phyloP scores from a whole-genome alignment of 1,140 invertebrate genomes.

The Catajapyx aquilonaris region DNA sequence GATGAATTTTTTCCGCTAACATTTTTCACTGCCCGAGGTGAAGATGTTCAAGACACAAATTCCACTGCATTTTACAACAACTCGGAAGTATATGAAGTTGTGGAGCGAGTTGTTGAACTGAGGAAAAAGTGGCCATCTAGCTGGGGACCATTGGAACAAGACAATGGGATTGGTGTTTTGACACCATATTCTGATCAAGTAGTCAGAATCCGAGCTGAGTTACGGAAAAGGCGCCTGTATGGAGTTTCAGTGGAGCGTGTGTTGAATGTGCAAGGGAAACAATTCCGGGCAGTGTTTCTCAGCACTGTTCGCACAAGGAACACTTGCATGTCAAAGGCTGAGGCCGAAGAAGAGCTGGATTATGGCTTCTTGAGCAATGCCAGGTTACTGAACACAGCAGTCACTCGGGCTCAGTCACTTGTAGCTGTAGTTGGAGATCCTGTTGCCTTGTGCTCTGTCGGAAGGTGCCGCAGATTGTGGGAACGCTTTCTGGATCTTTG shows the following conservation, averaged over 20 bases:
- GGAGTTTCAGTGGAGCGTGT: conserved; percentile 68
- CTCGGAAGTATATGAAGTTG: conserved; percentile 55
- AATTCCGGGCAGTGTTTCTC: conserved; percentile 66
- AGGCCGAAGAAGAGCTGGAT: conserved; percentile 37
- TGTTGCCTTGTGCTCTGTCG: conserved; percentile 58
- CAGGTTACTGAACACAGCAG: conserved; percentile 64
- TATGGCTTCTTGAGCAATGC: conserved; percentile 72
- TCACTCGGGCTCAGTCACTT: conserved; percentile 67
- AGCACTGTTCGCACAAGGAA: conserved; percentile 60
- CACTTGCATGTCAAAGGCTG: conserved; percentile 33
- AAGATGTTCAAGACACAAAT: conserved; percentile 52
- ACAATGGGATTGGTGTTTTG: conserved; percentile 61
- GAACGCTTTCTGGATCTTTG: conserved; percentile 55
- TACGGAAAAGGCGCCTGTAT: conserved; percentile 46
- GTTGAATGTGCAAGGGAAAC: conserved; percentile 74
- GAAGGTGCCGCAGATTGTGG: conserved; percentile 67
- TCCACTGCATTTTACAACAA: conserved; percentile 72
- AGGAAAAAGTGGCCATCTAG: conserved; percentile 44
- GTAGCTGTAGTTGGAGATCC: conserved; percentile 76
- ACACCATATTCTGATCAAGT: conserved; percentile 73
- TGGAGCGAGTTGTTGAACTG: conserved; percentile 44
- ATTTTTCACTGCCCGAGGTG: conserved; percentile 59
- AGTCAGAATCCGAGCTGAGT: conserved; percentile 49
- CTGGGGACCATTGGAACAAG: conserved; percentile 45
- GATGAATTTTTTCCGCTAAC: conserved; percentile 49